Conservation (phyloP, 2,888 invertebrate species). For the Drosophila imparisetae region DNA sequence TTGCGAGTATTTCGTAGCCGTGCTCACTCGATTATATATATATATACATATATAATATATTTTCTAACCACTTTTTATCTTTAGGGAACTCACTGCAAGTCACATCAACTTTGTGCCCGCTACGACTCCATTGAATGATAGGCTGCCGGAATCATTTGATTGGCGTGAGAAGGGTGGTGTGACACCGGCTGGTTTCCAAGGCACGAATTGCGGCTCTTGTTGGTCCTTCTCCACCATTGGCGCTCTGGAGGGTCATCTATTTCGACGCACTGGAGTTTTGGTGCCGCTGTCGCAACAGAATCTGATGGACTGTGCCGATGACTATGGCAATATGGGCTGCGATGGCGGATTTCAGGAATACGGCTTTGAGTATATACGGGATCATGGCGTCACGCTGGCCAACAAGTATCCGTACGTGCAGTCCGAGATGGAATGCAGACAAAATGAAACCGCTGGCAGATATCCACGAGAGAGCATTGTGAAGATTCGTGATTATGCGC, state of each 20-base stretch:
- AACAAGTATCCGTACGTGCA: conserved; percentile 83
- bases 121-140: conserved; percentile 35
- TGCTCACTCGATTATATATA: background rate
- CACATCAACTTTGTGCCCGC: conserved; percentile 80
- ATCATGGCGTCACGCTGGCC: conserved; percentile 82
- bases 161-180: conserved; percentile 84
- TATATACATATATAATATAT: no score
- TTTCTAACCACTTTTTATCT: background rate
- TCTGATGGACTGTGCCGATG: conserved; percentile 83
- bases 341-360: conserved; percentile 84
- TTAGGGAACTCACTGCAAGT: conserved; percentile 69
- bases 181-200: conserved; percentile 82
- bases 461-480: conserved; percentile 66
- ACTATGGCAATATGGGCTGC: conserved; percentile 83
- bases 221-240: conserved; percentile 83
- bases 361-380: conserved; percentile 83
- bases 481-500: conserved; percentile 82
- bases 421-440: conserved; percentile 75
- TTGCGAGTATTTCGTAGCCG: background rate
- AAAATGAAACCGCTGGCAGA: conserved; percentile 75
- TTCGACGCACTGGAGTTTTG: conserved; percentile 81
- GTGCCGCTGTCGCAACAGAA: conserved; percentile 84
- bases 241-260: conserved; percentile 82
- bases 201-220: conserved; percentile 80
- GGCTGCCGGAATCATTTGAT: conserved; percentile 82